Base-by-base conservation (phyloP, 1,140 invertebrate genomes). In the Nebria ingens region DNA sequence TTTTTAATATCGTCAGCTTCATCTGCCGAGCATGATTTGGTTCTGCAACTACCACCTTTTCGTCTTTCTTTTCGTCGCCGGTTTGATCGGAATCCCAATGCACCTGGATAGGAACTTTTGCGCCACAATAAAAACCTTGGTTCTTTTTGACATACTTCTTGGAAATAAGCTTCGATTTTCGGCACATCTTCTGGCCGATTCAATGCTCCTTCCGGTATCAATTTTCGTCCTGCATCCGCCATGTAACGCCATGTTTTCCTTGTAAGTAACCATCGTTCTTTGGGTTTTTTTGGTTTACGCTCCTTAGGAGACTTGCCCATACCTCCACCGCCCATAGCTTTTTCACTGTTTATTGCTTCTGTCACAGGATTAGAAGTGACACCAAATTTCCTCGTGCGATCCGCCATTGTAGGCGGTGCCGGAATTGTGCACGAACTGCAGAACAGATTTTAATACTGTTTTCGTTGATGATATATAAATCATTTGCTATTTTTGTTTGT, bases 221-320 rank as follows among this genome's bases (percentile, higher is more conserved):
- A 74, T 62, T 84, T 84, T 40, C 87, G 80, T n/a, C 89, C 89
- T 11, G 89, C 87, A 62, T 92, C 89, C 0, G 87, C 81, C 89
- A 93, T 93, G 67, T 91, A 91, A 56, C 87, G 76, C 89, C 89
- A 92, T 17, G 89, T 91, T 71, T 92, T 92, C 21, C 89, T 74
- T 2, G 89, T 91, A 19, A 91, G 75, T 22, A 92, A 73, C 89
- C 89, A 93, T 71, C 89, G 78, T 69, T 91, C 86, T 61, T 82
- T 82, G 38, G 78, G 75, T 53, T 65, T 68, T 19, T 63, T 62
- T 40, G 76, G 76, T 53, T 80, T 83, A 40, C 78, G 77, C 56
- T 73, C 73, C 53, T 73, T 67, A 51, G 70, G 64, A 22, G 71
- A 71, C 65, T 77, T 76, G 56, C 72, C 75, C 76, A 78, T 79